These are phyloP conservation scores for Ennomos fuscantarius DNA, from an alignment of 2,888 invertebrate genomes.

Conservation along the genomic window DNA sequence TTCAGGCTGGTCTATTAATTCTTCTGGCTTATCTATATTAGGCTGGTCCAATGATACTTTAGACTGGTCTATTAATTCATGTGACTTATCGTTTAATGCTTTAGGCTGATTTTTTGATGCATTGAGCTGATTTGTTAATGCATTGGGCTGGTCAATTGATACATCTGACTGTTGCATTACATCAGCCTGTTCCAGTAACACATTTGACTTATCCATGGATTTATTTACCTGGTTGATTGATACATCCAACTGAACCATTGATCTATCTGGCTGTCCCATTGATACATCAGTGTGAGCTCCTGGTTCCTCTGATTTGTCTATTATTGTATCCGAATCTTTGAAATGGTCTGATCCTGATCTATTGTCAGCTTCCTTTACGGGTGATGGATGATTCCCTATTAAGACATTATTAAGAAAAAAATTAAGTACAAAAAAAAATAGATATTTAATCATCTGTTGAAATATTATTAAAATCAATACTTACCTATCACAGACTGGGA, in stretches of 20 bases:
- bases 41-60: too few species aligned
- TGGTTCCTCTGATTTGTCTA: background rate
- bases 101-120: background rate
- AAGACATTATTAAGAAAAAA: background rate
- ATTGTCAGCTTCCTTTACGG: constrained; percentile 1
- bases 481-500: constrained; percentile 59
- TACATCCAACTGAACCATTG: too few species aligned
- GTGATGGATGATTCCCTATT: constrained; percentile 5
- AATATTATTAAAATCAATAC: constrained; percentile 28
- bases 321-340: constrained; percentile 6
- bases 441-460: background rate
- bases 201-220: too few species aligned
- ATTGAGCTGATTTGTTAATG: too few species aligned
- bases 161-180: too few species aligned
- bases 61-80: background rate
- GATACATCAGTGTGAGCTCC: too few species aligned
- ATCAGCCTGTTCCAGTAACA: too few species aligned
- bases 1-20: background rate
- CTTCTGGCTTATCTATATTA: too few species aligned
- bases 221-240: too few species aligned
- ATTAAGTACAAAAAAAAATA: too few species aligned
- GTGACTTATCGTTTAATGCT: background rate
- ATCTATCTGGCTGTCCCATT: too few species aligned
- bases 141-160: too few species aligned
- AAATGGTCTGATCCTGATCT: constrained; percentile 3